These are phyloP conservation scores for Ypsolopha scabrella DNA, from an alignment of 2,888 invertebrate genomes.

Conservation along the genomic window DNA sequence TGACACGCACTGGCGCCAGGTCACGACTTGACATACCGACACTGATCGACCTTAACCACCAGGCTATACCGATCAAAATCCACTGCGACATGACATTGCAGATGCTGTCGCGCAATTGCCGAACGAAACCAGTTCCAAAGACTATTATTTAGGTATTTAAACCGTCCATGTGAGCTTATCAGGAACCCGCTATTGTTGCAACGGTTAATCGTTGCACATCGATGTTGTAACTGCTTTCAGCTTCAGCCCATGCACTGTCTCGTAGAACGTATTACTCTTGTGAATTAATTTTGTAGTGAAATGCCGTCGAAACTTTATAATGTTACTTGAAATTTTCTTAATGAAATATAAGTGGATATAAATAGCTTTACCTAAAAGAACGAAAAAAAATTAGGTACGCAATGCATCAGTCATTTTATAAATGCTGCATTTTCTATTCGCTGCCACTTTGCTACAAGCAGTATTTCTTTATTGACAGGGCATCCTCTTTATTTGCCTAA, in stretches of 20 bases:
- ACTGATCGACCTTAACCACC: constrained; percentile 1
- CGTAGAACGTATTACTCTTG: too few species aligned
- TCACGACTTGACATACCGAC: constrained; percentile 30
- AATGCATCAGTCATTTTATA: too few species aligned
- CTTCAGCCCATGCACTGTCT: too few species aligned
- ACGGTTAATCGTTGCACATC: neutral
- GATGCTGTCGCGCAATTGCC: neutral
- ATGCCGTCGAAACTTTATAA: too few species aligned
- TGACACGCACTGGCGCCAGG: constrained; percentile 18
- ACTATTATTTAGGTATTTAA: neutral
- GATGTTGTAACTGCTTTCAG: neutral
- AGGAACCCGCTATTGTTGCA: constrained; percentile 2
- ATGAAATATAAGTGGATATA: too few species aligned
- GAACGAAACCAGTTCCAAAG: neutral
- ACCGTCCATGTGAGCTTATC: neutral
- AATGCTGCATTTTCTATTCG: too few species aligned
- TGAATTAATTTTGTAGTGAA: too few species aligned
- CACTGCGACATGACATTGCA: too few species aligned
- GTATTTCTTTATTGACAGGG: neutral
- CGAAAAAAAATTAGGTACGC: too few species aligned
- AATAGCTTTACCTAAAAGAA: too few species aligned
- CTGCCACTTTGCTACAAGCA: too few species aligned
- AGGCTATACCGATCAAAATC: neutral
- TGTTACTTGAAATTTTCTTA: too few species aligned
- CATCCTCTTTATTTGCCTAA: neutral